Conservation (phyloP, 2,888 invertebrate species). For the Nebria salina region DNA sequence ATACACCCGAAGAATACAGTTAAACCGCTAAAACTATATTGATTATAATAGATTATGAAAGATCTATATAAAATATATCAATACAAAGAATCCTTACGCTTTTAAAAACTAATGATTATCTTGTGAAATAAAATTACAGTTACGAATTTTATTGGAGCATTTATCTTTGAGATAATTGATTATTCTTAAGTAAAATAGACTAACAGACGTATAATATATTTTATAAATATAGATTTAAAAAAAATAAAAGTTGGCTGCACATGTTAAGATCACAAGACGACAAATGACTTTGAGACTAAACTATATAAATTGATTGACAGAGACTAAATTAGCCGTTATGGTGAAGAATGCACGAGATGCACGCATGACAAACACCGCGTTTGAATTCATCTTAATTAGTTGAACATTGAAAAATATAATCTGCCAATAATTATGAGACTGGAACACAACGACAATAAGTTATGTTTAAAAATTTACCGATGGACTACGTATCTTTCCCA, state of each 20-base stretch:
- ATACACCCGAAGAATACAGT: neutral
- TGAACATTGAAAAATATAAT: neutral
- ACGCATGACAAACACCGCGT: neutral
- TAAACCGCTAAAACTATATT: neutral
- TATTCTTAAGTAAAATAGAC: no score
- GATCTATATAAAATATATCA: no score
- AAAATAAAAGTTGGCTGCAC: neutral
- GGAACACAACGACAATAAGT: neutral
- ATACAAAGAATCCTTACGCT: no score
- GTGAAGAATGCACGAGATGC: slow-evolving; percentile 3
- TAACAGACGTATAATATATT: neutral
- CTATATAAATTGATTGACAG: slow-evolving; percentile 3
- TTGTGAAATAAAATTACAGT: no score
- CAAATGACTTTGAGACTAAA: no score
- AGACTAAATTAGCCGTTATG: slow-evolving; percentile 3
- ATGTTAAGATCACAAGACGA: neutral
- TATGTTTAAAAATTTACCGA: no score
- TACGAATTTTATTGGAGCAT: no score
- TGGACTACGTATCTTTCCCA: no score
- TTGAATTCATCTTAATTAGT: slow-evolving; percentile 4
- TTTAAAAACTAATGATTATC: no score
- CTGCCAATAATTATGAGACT: slow-evolving; percentile 7
- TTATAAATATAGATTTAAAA: neutral
- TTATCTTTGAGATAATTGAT: no score
- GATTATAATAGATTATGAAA: no score